Percentiles rank a stretch among this genome's conserved stretches.
Evolutionary conservation across 2,113 vertebrate genomes (phyloP).

Genomic region (Thinocorus orbignyianus): DNA sequence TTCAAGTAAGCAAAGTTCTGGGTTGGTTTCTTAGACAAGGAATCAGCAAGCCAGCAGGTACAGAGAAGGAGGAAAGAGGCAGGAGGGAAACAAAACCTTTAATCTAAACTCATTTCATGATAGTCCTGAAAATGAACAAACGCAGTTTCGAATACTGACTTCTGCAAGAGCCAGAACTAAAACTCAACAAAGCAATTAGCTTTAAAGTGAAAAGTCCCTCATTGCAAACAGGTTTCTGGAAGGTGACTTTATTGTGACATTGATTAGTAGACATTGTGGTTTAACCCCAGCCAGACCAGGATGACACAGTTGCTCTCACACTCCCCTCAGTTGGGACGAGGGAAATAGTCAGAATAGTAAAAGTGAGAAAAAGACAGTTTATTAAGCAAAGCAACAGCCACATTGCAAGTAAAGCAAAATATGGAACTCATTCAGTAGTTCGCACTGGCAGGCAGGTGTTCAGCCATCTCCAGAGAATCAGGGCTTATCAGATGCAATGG

Average conservation of each 20-base stretch:
- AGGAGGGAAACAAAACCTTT: neutral
- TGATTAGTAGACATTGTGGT: neutral
- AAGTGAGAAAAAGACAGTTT: neutral
- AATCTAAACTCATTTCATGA: neutral
- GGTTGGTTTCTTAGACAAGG: neutral
- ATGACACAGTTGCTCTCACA: neutral
- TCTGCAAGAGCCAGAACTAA: neutral
- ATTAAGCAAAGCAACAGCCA: neutral
- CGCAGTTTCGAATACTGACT: neutral
- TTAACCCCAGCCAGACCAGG: neutral
- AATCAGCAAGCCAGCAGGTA: fast-evolving
- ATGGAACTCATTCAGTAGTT: neutral
- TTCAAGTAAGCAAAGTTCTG: neutral
- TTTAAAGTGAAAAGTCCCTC: neutral
- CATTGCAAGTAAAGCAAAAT: neutral
- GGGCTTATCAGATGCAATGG: neutral
- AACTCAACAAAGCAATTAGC: neutral
- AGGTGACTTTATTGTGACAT: neutral
- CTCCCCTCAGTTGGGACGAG: neutral
- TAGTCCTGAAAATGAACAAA: neutral
- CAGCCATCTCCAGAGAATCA: neutral
- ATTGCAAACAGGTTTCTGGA: neutral
- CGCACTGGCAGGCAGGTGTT: neutral
- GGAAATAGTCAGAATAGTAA: neutral
- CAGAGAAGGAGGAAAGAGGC: neutral